Percentiles rank a stretch among this genome's conserved stretches.
Evolutionary conservation across 2,797 vertebrate genomes (phyloP).

Genomic region (Muraenolepis orangiensis): DNA sequence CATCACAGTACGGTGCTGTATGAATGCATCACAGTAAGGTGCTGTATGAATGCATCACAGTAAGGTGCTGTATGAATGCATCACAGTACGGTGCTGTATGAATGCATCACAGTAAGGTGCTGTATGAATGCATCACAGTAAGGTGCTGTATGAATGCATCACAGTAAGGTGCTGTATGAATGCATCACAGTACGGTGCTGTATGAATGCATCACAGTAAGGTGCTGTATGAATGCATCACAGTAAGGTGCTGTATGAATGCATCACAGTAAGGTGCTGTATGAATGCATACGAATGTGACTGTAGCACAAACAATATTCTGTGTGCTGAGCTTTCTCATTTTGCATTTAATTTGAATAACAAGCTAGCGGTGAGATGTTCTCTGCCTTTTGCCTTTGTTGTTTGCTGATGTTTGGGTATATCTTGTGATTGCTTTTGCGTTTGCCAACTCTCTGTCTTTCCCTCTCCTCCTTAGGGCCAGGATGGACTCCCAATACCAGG

Average conservation of each 20-base stretch:
- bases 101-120: background rate
- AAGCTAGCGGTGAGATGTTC: background rate
- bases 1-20: background rate
- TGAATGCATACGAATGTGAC: background rate
- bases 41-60: background rate
- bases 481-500: conserved; percentile 93
- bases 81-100: background rate
- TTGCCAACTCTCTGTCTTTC: conserved; percentile 25
- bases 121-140: background rate
- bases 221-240: background rate
- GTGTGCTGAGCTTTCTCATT: too few relatives aligned
- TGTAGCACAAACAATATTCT: too few relatives aligned
- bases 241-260: background rate
- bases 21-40: background rate
- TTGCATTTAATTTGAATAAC: background rate
- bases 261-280: too few relatives aligned
- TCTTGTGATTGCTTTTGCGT: background rate
- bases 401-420: background rate
- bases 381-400: too few relatives aligned
- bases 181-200: background rate
- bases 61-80: background rate
- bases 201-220: background rate
- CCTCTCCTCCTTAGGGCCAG: conserved; percentile 75
- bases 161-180: background rate
- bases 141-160: background rate